Evolutionary conservation across 2,113 vertebrate species (phyloP).

Genomic region (Acanthochromis polyacanthus): DNA sequence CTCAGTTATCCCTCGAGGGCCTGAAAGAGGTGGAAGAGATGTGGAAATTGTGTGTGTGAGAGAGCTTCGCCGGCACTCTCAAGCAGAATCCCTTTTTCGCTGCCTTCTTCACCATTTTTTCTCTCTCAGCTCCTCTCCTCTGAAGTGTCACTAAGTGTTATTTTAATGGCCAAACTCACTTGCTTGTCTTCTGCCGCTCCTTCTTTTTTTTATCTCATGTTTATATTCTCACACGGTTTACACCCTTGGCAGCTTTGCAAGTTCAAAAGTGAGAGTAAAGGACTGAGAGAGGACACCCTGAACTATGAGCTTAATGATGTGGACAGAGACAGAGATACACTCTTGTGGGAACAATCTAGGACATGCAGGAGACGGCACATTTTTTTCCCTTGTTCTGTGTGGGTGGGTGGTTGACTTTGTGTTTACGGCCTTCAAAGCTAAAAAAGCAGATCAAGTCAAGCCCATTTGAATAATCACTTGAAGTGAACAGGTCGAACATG

Average conservation of each 20-base stretch:
- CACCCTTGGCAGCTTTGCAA: slow-evolving; percentile 8
- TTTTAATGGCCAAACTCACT: slow-evolving; percentile 29
- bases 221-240: slow-evolving; percentile 8
- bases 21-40: background rate
- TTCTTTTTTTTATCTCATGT: background rate
- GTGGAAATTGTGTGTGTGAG: background rate
- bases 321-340: slow-evolving; percentile 8
- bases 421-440: background rate
- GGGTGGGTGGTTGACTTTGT: background rate
- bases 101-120: background rate
- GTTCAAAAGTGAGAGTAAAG: slow-evolving; percentile 24
- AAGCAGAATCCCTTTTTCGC: background rate
- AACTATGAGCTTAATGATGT: slow-evolving; percentile 50
- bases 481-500: slow-evolving; percentile 9
- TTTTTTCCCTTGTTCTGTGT: slow-evolving; percentile 18
- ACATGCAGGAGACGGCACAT: slow-evolving; percentile 21
- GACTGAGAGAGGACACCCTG: slow-evolving; percentile 44
- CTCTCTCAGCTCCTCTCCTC: slow-evolving; percentile 6
- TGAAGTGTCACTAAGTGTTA: slow-evolving; percentile 22
- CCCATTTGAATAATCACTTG: slow-evolving; percentile 21
- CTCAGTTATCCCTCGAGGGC: slow-evolving; percentile 2
- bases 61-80: background rate
- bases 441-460: slow-evolving; percentile 15
- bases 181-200: background rate
- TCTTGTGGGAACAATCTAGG: slow-evolving; percentile 32